Evolutionary conservation across 2,888 invertebrate species (phyloP).

Genomic region (Protonemura montana): DNA sequence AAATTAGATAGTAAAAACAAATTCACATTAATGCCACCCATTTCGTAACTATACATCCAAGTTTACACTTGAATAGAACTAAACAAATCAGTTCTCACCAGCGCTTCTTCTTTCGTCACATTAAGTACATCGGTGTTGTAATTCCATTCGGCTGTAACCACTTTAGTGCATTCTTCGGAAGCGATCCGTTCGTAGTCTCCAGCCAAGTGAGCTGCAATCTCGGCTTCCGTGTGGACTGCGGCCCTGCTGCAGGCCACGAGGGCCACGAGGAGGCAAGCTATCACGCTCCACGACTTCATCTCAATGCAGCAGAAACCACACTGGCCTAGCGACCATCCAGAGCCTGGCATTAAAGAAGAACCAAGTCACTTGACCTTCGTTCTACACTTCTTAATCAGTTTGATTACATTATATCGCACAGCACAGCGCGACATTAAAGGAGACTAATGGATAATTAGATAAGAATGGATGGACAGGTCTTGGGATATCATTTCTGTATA

Average conservation of each 20-base stretch:
- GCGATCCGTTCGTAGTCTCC: slow-evolving; percentile 41
- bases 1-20: too few species aligned
- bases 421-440: neutral
- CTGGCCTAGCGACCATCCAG: neutral
- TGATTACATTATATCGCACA: neutral
- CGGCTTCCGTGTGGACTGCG: slow-evolving; percentile 20
- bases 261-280: neutral
- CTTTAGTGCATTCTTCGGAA: slow-evolving; percentile 55
- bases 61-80: too few species aligned
- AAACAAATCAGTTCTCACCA: slow-evolving; percentile 53
- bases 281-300: neutral
- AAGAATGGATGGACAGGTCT: slow-evolving; percentile 12
- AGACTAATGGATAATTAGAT: neutral
- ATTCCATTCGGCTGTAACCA: slow-evolving; percentile 57
- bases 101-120: slow-evolving; percentile 52
- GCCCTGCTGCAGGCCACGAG: neutral
- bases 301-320: neutral
- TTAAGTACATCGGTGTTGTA: slow-evolving; percentile 57
- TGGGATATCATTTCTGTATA: neutral
- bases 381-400: neutral
- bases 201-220: slow-evolving; percentile 29
- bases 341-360: neutral
- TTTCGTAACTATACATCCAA: too few species aligned
- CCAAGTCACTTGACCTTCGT: neutral
- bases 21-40: too few species aligned